Percentiles rank a stretch among this genome's conserved stretches.
Evolutionary conservation across 1,140 invertebrate species (phyloP).

Genomic region (Battus philenor): DNA sequence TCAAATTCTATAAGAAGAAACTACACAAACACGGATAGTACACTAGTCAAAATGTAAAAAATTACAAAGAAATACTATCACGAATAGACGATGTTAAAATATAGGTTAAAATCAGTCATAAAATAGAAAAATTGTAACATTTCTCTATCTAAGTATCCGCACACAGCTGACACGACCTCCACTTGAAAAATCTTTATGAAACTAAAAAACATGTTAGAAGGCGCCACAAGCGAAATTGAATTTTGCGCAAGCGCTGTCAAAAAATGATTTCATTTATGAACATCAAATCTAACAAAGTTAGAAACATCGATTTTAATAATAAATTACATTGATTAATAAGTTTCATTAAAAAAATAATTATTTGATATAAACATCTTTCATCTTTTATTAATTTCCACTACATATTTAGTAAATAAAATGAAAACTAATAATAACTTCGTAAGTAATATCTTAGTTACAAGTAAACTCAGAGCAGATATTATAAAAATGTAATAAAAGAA

Average conservation of each 20-base stretch:
- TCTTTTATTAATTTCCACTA: too few species aligned
- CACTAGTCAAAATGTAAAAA: conserved; percentile 34
- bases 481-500: too few species aligned
- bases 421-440: too few species aligned
- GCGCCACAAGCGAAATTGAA: conserved; percentile 40
- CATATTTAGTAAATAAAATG: too few species aligned
- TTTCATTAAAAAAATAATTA: too few species aligned
- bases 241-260: conserved; percentile 59
- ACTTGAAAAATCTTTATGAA: conserved; percentile 57
- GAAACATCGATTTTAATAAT: too few species aligned
- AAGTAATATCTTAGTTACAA: too few species aligned
- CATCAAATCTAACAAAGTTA: too few species aligned
- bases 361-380: too few species aligned
- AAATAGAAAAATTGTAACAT: conserved; percentile 56
- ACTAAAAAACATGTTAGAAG: conserved; percentile 46
- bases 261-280: too few species aligned
- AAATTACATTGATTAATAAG: too few species aligned
- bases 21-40: conserved; percentile 43
- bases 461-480: too few species aligned
- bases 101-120: conserved; percentile 49
- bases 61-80: conserved; percentile 37
- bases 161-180: conserved; percentile 47
- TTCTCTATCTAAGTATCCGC: conserved; percentile 41
- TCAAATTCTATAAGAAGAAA: conserved; percentile 56
- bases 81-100: conserved; percentile 56